Evolutionary conservation across 2,888 invertebrate genomes (phyloP), one percentile per base, ranked within the genome.

Genomic region (Pyrrhosoma nymphula): DNA sequence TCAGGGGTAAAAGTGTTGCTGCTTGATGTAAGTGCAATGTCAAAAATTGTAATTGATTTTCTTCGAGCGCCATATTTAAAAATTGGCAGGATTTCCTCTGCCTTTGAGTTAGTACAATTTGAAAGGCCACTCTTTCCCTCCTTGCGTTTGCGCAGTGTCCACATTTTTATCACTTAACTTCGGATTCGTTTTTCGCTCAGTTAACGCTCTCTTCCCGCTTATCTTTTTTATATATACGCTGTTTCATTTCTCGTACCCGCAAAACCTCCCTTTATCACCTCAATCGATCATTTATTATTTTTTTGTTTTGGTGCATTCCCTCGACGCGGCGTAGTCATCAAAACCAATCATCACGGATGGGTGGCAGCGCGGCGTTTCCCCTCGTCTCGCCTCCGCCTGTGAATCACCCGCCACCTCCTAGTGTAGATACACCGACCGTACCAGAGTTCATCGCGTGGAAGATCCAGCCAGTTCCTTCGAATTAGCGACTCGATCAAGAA

Each of bases 401-500:
- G n/a, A 69, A 69, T 69, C 69, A 82, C 82, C 82, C 16, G 35
- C 35, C 16, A 26, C 35, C 30, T 69, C 69, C 60, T 60, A 47
- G 47, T 47, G 47, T 8, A 47, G 47, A 10, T 26, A 20, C n/a
- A 69, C 20, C 69, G 1, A 26, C 69, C n/a, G n/a, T 26, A 26
- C 26, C 26, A 10, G 35, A 82, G 35, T 82, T 35, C 30, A 82
- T 82, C 82, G 82, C 35, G 82, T 35, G 35, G 30, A 82, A 82
- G 82, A 60, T 35, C 35, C 30, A 35, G 35, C 69, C 35, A 82
- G 35, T 35, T 35, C 16, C 82, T 82, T 35, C 35, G 82, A 82
- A 82, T 82, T 82, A 82, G 82, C 82, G 82, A 82, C 35, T 82
- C 35, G 82, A 82, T 82, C 82, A 82, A 35, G 35, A 82, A 82